Percentiles rank a stretch among this genome's conserved stretches.
Evolutionary conservation across 2,888 invertebrate genomes (phyloP).

Genomic region (Heteropelma amictum): DNA sequence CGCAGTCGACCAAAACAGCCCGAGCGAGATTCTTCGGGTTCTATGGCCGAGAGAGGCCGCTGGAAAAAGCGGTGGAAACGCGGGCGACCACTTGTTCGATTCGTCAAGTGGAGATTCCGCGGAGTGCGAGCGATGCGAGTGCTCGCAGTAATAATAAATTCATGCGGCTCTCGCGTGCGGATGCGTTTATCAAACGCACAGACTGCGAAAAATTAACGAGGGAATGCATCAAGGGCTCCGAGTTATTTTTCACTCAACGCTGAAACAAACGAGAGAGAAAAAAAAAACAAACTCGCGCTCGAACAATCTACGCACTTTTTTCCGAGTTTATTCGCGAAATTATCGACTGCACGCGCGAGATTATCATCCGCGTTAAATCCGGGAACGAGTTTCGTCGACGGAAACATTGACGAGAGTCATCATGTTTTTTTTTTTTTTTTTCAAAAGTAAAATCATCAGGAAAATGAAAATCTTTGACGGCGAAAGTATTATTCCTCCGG

Average conservation of each 20-base stretch:
- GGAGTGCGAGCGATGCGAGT: conserved; percentile 8
- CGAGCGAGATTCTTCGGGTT: conserved; percentile 51
- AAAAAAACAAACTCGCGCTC: not conserved
- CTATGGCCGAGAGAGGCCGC: conserved; percentile 36
- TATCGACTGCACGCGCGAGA: too few relatives aligned
- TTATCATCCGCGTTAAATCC: too few relatives aligned
- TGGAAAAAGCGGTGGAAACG: conserved; percentile 15
- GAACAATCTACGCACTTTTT: not conserved
- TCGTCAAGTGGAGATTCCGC: conserved; percentile 52
- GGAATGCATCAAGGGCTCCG: not conserved
- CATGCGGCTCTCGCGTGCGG: conserved; percentile 28
- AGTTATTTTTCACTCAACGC: conserved; percentile 20
- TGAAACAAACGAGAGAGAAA: not conserved
- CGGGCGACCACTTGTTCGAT: conserved; percentile 55
- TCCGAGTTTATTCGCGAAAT: not conserved
- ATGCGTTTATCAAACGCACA: conserved; percentile 42
- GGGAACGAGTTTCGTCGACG: too few relatives aligned
- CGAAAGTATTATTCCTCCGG: too few relatives aligned
- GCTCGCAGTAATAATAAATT: conserved; percentile 49
- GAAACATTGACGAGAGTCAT: too few relatives aligned
- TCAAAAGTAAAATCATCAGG: too few relatives aligned
- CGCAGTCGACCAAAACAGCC: conserved; percentile 24
- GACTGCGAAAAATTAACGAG: conserved; percentile 4
- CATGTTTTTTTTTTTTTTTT: too few relatives aligned
- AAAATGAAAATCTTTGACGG: too few relatives aligned